phyloP scores from a whole-genome alignment of 2,797 vertebrate genomes.

The Crocodylus rhombifer region DNA sequence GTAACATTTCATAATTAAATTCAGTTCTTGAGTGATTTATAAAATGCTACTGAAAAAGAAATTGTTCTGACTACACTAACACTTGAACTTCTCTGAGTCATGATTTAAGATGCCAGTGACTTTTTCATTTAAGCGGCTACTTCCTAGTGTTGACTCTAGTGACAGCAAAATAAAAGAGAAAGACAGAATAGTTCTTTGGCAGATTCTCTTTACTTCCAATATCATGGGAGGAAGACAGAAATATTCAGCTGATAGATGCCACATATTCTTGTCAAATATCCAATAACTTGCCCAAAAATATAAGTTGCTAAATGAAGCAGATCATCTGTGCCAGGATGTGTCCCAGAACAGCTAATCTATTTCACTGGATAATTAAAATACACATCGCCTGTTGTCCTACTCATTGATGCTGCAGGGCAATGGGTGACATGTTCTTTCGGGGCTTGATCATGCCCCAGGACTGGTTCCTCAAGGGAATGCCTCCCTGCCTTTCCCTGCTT shows the following conservation, averaged over 20 bases:
- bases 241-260: conserved; percentile 11
- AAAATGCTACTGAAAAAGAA: not conserved
- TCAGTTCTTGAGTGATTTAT: not conserved
- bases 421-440: too few relatives aligned
- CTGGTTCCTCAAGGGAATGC: too few relatives aligned
- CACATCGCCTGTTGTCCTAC: too few relatives aligned
- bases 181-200: not conserved
- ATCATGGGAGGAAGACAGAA: conserved; percentile 10
- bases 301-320: conserved; percentile 23
- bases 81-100: not conserved
- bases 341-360: too few relatives aligned
- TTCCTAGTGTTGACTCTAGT: not conserved
- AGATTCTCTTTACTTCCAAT: conserved; percentile 33
- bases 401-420: too few relatives aligned
- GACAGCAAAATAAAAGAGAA: not conserved
- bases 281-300: conserved; percentile 38
- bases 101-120: not conserved
- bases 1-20: not conserved
- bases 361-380: too few relatives aligned
- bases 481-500: too few relatives aligned
- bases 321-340: too few relatives aligned
- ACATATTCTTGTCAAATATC: conserved; percentile 5
- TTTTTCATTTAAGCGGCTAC: not conserved
- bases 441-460: too few relatives aligned
- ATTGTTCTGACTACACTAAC: not conserved